These are phyloP conservation scores for Noctua janthina DNA, from an alignment of 2,888 invertebrate genomes.

Conservation along the genomic window DNA sequence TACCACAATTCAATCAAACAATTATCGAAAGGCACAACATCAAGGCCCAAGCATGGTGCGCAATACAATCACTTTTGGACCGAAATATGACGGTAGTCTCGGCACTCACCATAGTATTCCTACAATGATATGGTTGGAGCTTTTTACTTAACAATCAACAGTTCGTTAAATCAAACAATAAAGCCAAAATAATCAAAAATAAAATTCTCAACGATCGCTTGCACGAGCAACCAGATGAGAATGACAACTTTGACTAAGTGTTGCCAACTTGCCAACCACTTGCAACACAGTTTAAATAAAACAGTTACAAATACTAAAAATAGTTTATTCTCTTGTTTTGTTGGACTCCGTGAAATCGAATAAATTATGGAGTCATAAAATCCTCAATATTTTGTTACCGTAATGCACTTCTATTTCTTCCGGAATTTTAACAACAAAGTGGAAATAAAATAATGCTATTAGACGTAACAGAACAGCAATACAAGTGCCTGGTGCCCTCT, in stretches of 20 bases:
- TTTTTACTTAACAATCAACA: conserved; percentile 65
- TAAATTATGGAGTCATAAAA: background rate
- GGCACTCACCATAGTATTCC: conserved; percentile 79
- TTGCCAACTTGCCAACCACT: conserved; percentile 21
- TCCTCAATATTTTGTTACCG: background rate
- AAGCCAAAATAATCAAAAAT: conserved; percentile 79
- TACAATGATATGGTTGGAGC: conserved; percentile 66
- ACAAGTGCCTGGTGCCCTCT: conserved; percentile 3
- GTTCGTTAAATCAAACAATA: conserved; percentile 72
- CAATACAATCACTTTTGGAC: conserved; percentile 58
- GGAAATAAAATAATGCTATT: background rate
- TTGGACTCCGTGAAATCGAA: background rate
- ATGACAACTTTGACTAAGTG: conserved; percentile 71
- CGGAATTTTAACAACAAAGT: background rate
- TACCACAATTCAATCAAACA: conserved; percentile 64
- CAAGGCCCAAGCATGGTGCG: conserved; percentile 74
- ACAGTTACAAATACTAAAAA: background rate
- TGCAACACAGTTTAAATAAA: conserved; percentile 9
- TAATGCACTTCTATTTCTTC: background rate
- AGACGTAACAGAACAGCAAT: background rate
- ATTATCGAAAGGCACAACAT: conserved; percentile 64
- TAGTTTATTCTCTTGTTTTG: background rate
- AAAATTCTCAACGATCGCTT: conserved; percentile 73
- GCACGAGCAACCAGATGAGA: conserved; percentile 79
- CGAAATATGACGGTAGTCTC: conserved; percentile 40